Evolutionary conservation across 2,888 invertebrate species (phyloP).

Genomic region (Callinectes sapidus): DNA sequence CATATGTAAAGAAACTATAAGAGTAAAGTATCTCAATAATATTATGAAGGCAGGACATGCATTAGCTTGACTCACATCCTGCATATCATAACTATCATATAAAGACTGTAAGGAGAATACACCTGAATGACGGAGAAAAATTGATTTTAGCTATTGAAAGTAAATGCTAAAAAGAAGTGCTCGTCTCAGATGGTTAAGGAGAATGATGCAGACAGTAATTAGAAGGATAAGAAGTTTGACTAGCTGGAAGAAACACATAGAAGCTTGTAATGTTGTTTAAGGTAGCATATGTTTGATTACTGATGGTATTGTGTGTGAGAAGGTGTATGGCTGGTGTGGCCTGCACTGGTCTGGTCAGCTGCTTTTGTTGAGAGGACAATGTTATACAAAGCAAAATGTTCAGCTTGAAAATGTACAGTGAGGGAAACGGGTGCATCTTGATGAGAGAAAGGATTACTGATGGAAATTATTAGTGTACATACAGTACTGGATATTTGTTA

Average conservation of each 20-base stretch:
- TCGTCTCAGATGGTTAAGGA: neutral
- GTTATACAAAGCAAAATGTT: neutral
- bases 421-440: neutral
- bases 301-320: neutral
- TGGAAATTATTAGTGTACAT: neutral
- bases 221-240: neutral
- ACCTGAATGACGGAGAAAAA: neutral
- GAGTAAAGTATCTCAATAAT: too few relatives aligned
- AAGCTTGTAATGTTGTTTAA: neutral
- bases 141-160: neutral
- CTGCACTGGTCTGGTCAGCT: neutral
- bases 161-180: neutral
- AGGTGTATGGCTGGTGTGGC: neutral
- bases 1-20: too few relatives aligned
- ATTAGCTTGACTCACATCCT: too few relatives aligned
- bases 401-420: neutral
- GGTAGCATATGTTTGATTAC: too few relatives aligned
- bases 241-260: neutral
- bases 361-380: neutral
- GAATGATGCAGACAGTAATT: neutral
- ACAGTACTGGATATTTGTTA: neutral
- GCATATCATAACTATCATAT: neutral
- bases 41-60: neutral
- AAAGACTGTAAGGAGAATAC: neutral
- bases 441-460: neutral